phyloP scores from a whole-genome alignment of 2,797 vertebrate species.

The Acanthurus lineatus region DNA sequence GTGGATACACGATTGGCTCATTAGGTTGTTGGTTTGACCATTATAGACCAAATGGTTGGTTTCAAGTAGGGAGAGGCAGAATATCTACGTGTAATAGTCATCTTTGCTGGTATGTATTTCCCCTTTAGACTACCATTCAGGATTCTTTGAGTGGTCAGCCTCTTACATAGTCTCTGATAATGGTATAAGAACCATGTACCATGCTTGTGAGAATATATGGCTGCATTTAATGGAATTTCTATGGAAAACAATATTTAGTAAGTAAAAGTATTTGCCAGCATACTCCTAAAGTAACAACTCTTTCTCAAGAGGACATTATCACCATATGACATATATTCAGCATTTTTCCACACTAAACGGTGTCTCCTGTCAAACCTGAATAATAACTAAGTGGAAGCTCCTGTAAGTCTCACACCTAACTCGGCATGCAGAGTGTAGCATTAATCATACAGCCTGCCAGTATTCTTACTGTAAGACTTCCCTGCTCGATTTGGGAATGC shows the following conservation, averaged over 20 bases:
- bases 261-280: not conserved
- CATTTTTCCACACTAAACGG: not conserved
- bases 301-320: not conserved
- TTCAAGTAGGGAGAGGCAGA: no score
- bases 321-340: not conserved
- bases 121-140: no score
- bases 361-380: conserved; percentile 21
- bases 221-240: not conserved
- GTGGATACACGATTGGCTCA: no score
- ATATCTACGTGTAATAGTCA: no score
- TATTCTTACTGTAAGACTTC: not conserved
- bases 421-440: not conserved
- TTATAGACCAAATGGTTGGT: no score
- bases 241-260: not conserved
- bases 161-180: no score
- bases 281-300: not conserved
- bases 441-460: conserved; percentile 17
- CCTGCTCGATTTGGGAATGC: not conserved
- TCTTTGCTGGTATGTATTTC: no score
- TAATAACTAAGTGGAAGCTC: conserved; percentile 12
- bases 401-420: conserved; percentile 3
- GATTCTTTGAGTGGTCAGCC: no score
- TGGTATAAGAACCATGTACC: not conserved
- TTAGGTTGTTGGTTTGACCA: no score
- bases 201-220: not conserved